A percentile compares a stretch with the other conserved stretches of the same genome.
These are phyloP conservation scores for Patiria miniata DNA, from an alignment of 35 echinoderm and acorn worm species.

Conservation along the genomic window DNA sequence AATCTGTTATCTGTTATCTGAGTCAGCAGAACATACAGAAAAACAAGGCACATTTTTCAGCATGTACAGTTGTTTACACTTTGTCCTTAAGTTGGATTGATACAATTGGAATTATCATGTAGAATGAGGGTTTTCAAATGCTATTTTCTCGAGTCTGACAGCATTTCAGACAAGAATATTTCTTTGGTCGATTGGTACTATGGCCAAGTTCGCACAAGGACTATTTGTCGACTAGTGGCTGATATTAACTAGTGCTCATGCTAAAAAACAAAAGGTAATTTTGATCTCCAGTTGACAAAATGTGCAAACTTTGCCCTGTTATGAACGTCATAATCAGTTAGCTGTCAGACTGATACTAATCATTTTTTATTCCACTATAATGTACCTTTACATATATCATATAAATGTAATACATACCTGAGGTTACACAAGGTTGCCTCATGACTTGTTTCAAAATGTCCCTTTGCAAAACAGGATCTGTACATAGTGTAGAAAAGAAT, in stretches of 20 bases:
- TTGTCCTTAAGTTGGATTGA: neutral
- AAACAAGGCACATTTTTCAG: neutral
- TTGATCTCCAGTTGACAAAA: no score
- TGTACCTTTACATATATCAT: neutral
- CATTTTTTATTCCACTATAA: neutral
- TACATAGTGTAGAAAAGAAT: neutral
- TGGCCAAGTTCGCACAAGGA: no score
- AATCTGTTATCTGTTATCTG: neutral
- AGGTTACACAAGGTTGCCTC: neutral
- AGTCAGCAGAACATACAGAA: neutral
- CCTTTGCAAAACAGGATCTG: neutral
- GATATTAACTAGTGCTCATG: no score
- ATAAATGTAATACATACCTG: slow-evolving; percentile 12
- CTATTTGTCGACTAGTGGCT: no score
- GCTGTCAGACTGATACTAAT: neutral
- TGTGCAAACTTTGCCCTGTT: no score
- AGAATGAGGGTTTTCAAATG: neutral
- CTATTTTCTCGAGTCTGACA: neutral
- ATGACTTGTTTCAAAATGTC: neutral
- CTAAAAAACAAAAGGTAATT: no score
- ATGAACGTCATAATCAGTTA: neutral
- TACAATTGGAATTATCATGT: neutral
- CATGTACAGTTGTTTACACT: neutral
- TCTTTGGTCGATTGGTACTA: neutral
- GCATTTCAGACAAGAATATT: neutral